A percentile compares a stretch with the other conserved stretches of the same genome.
These are phyloP conservation scores for Agrypnus murinus DNA, from an alignment of 2,888 invertebrate species.

Conservation along the genomic window DNA sequence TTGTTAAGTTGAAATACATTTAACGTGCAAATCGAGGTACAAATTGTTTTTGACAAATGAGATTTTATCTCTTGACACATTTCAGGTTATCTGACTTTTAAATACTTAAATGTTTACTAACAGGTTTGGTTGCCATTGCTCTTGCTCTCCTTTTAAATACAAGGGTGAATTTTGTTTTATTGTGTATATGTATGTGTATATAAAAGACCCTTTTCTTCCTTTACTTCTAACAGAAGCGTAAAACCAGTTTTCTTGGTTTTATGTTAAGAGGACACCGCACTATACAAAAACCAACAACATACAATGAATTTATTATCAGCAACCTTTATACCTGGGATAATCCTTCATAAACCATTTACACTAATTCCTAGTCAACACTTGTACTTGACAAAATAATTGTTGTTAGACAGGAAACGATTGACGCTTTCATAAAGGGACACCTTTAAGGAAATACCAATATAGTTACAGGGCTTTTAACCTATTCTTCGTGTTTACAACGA, in stretches of 20 bases:
- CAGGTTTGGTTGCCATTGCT: slow-evolving; percentile 25
- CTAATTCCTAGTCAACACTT: slow-evolving; percentile 51
- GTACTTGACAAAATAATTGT: slow-evolving; percentile 46
- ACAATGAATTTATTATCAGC: slow-evolving; percentile 45
- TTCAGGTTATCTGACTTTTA: slow-evolving; percentile 46
- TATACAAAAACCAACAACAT: slow-evolving; percentile 25
- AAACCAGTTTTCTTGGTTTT: not conserved
- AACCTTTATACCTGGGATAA: slow-evolving; percentile 44
- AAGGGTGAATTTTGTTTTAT: slow-evolving; percentile 9
- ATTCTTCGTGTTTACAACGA: slow-evolving; percentile 26
- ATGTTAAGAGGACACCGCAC: not conserved
- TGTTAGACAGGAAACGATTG: slow-evolving; percentile 51
- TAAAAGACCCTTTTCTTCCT: slow-evolving; percentile 1
- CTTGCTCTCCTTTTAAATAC: slow-evolving; percentile 11
- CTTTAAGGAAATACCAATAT: slow-evolving; percentile 49
- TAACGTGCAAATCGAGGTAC: slow-evolving; percentile 43
- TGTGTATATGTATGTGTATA: not conserved
- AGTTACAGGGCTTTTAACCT: slow-evolving; percentile 32
- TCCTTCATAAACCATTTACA: slow-evolving; percentile 50
- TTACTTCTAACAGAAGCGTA: slow-evolving; percentile 26
- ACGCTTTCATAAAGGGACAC: slow-evolving; percentile 44
- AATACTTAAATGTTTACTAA: slow-evolving; percentile 42
- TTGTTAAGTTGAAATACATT: slow-evolving; percentile 47
- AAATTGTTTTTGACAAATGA: slow-evolving; percentile 50
- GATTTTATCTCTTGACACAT: slow-evolving; percentile 49